phyloP scores from a whole-genome alignment of 1,140 invertebrate species.

The Sarcophaga bullata region DNA sequence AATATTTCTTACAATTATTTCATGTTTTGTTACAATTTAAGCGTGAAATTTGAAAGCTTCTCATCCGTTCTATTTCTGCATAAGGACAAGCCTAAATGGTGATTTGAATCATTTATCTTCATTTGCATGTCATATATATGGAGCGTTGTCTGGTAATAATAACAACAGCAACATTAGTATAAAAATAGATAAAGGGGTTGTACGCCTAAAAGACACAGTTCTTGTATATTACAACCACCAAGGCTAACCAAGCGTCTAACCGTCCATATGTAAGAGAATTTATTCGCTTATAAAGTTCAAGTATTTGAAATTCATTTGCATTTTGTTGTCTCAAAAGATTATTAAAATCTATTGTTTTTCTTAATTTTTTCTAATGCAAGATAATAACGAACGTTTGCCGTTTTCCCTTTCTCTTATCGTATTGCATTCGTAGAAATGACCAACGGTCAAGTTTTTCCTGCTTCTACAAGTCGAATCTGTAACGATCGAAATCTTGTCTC shows the following conservation, averaged over 20 bases:
- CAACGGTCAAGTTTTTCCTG: constrained; percentile 35
- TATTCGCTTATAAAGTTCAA: background rate
- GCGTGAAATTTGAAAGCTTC: constrained; percentile 35
- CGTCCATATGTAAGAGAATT: background rate
- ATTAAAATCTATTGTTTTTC: constrained; percentile 32
- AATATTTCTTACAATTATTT: constrained; percentile 12
- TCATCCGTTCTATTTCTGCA: background rate
- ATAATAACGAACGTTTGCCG: constrained; percentile 4
- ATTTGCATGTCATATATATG: constrained; percentile 42
- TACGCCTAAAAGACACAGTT: background rate
- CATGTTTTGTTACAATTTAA: constrained; percentile 27
- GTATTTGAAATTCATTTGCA: constrained; percentile 27
- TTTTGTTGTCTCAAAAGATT: constrained; percentile 27
- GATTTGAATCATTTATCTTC: constrained; percentile 42
- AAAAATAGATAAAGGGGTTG: background rate
- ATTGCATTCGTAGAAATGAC: background rate
- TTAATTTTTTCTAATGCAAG: constrained; percentile 21
- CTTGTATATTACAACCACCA: background rate
- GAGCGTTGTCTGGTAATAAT: background rate
- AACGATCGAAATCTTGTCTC: background rate
- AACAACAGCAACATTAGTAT: background rate
- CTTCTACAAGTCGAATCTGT: background rate
- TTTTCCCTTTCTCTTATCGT: background rate
- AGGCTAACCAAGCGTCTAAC: background rate
- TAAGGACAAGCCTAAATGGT: background rate